phyloP scores from a whole-genome alignment of 2,113 vertebrate genomes.

The Python bivittatus region DNA sequence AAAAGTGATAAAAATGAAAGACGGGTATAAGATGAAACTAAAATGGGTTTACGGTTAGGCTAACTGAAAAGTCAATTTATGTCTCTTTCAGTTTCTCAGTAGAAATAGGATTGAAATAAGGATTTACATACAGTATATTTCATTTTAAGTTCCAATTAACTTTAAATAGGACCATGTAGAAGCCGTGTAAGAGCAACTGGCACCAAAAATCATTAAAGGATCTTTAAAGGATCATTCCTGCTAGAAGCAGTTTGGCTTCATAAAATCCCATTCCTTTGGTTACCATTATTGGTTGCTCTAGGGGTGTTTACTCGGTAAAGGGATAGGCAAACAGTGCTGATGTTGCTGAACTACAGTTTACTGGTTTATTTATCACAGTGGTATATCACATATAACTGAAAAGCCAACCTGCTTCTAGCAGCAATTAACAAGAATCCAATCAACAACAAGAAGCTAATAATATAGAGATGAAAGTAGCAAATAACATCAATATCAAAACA shows the following conservation, averaged over 20 bases:
- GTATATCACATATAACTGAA: background rate
- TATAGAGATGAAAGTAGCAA: background rate
- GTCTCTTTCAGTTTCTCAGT: slow-evolving; percentile 2
- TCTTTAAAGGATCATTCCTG: background rate
- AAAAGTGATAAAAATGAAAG: background rate
- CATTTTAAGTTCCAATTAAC: background rate
- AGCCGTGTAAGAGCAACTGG: slow-evolving; percentile 27
- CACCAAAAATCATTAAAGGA: background rate
- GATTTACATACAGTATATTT: slow-evolving; percentile 28
- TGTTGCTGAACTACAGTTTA: background rate
- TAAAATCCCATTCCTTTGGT: background rate
- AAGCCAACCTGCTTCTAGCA: background rate
- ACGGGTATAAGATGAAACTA: background rate
- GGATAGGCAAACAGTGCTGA: background rate
- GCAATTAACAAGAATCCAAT: background rate
- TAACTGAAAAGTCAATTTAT: slow-evolving; percentile 1
- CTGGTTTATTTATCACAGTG: background rate
- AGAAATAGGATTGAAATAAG: slow-evolving; percentile 28
- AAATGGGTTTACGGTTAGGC: background rate
- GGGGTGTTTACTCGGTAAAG: background rate
- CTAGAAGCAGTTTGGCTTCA: background rate
- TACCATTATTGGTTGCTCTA: background rate
- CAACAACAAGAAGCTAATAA: background rate
- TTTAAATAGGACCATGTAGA: background rate
- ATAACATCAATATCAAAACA: background rate